These are phyloP conservation scores for Onychomys torridus DNA, from an alignment of 2,797 vertebrate species.

Conservation along the genomic window DNA sequence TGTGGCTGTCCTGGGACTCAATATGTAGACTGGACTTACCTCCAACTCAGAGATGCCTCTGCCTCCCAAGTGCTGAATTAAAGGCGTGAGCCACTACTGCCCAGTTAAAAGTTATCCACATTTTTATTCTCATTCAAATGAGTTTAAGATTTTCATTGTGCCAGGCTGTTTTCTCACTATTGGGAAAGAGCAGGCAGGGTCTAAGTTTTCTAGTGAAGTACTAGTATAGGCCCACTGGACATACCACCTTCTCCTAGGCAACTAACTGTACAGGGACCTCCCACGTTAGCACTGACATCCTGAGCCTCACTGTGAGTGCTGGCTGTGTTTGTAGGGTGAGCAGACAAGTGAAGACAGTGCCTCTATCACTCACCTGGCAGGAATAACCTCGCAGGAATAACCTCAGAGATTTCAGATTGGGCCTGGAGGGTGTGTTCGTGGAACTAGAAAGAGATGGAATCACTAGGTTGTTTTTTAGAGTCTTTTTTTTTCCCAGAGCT, in stretches of 20 bases:
- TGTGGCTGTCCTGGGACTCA: background rate
- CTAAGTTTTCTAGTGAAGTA: background rate
- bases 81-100: background rate
- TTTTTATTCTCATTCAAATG: background rate
- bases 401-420: background rate
- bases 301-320: background rate
- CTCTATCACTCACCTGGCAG: accelerated
- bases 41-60: background rate
- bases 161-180: background rate
- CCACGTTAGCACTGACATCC: background rate
- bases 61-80: background rate
- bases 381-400: too few species aligned
- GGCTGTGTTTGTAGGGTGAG: background rate
- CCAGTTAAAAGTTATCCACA: background rate
- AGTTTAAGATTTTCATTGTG: background rate
- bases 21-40: background rate
- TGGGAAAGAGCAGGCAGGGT: background rate
- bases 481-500: too few species aligned
- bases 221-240: background rate
- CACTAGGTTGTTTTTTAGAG: background rate
- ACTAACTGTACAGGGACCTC: background rate
- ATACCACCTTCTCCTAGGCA: background rate
- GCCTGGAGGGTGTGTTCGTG: background rate
- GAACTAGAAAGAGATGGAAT: background rate
- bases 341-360: too few species aligned